These are phyloP conservation scores for Melanotaenia duboulayi DNA, from an alignment of 2,113 vertebrate species.

Conservation along the genomic window DNA sequence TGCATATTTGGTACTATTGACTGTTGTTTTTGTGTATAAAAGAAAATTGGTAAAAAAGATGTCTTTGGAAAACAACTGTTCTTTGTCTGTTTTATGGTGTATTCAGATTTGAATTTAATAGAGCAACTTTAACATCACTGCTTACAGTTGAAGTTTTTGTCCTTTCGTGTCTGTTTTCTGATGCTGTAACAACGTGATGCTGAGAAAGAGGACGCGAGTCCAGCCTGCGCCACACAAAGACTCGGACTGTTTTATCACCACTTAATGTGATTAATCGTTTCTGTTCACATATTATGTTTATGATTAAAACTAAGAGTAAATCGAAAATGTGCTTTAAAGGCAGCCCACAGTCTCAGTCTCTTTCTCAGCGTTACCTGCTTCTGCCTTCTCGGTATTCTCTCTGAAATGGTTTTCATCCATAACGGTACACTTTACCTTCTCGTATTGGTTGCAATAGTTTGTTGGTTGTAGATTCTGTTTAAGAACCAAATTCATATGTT, in stretches of 20 bases:
- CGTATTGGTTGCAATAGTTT: slow-evolving; percentile 77
- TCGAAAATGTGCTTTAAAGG: too few species aligned
- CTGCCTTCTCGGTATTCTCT: slow-evolving; percentile 66
- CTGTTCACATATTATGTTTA: too few species aligned
- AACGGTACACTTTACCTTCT: slow-evolving; percentile 65
- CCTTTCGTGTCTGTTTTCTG: slow-evolving; percentile 65
- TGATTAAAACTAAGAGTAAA: too few species aligned
- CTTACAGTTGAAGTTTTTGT: slow-evolving; percentile 72
- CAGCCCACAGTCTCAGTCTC: slow-evolving; percentile 16
- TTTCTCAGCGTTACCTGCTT: slow-evolving; percentile 69
- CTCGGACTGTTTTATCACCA: too few species aligned
- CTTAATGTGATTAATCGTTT: too few species aligned
- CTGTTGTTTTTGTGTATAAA: slow-evolving; percentile 85
- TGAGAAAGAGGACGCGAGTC: slow-evolving; percentile 66
- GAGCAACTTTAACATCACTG: slow-evolving; percentile 71
- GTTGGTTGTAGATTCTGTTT: slow-evolving; percentile 77
- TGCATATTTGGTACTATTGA: slow-evolving; percentile 86
- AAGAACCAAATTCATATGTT: slow-evolving; percentile 74
- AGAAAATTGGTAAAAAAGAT: slow-evolving; percentile 62
- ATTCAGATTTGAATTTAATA: slow-evolving; percentile 80
- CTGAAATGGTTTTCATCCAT: slow-evolving; percentile 53
- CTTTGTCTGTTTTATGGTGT: slow-evolving; percentile 83
- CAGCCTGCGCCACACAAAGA: too few species aligned
- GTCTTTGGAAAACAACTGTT: slow-evolving; percentile 78
- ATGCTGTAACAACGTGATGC: slow-evolving; percentile 55